Evolutionary conservation across 1,140 invertebrate genomes (phyloP).

Genomic region (Oncopeltus fasciatus): DNA sequence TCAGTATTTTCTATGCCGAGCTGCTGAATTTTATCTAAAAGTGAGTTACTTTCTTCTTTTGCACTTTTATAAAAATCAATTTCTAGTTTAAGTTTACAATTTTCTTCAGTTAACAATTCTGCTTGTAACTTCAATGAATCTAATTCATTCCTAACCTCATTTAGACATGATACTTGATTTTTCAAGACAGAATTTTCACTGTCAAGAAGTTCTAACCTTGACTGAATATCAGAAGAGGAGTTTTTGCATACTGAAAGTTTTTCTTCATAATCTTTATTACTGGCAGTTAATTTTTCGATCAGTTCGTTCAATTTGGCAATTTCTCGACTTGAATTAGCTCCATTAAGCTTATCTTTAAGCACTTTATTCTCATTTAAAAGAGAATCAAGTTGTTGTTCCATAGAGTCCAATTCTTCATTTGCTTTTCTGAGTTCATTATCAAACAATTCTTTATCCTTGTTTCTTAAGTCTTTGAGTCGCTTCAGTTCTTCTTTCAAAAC

Average conservation of each 20-base stretch:
- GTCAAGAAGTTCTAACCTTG: not conserved
- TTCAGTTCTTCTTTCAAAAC: constrained; percentile 3
- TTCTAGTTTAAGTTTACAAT: not conserved
- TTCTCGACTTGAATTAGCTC: not conserved
- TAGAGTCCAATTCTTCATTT: constrained; percentile 32
- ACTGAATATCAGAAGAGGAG: not conserved
- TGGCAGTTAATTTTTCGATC: not conserved
- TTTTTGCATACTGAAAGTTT: not conserved
- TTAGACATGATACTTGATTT: constrained; percentile 25
- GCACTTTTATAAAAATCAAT: not conserved
- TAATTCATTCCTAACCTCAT: not conserved
- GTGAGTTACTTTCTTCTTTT: not conserved
- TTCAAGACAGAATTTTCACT: constrained; percentile 19
- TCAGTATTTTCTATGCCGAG: constrained; percentile 5
- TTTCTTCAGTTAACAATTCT: not conserved
- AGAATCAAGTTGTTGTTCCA: constrained; percentile 28
- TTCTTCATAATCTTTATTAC: not conserved
- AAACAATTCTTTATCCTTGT: not conserved
- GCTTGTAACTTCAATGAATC: not conserved
- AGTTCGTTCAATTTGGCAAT: not conserved
- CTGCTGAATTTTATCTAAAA: constrained; percentile 1
- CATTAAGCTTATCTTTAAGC: not conserved
- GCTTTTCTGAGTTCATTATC: constrained; percentile 33
- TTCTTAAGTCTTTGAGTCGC: not conserved
- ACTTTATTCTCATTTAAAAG: constrained; percentile 27